Base-by-base conservation (phyloP, 2,113 vertebrate species). In the Mungos mungo region DNA sequence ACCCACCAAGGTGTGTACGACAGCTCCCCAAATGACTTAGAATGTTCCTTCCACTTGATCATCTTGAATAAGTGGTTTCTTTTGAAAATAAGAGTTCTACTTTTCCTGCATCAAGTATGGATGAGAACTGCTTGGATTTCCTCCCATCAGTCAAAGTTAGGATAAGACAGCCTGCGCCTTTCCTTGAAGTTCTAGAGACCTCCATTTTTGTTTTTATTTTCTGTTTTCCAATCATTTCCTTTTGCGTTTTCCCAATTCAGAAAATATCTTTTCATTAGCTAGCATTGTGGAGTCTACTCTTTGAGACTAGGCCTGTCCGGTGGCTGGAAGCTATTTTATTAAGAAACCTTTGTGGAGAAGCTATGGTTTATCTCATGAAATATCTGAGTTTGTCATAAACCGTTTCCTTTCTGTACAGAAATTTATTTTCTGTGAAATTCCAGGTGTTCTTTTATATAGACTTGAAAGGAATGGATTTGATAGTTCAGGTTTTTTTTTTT, bases 381-480 rank as follows among this genome's bases (percentile, higher is more conserved):
- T 98, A 97, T 98, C 98, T 98, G 89, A 98, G 95, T 97, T 88
- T 96, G 63, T 98, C 98, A 38, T 97, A 97, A 97, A 97, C 84
- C 72, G 92, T 97, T 98, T 98, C 94, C 98, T 98, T 98, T 98
- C 92, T 95, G 65, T 68, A 60, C 25, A 2, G 82, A 98, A 98
- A 97, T 98, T 98, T 98, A 97, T 98, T 98, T 98, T 98, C 85
- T 72, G 97, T 98, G 98, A 98, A 96, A 98, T 97, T 97, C 93
- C 98, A 97, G 98, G 97, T 98, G 98, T 97, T 97, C 98, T 98
- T 97, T 97, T 94, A 76, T 79, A 96, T 88, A 84, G 45, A 97
- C 94, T 97, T 97, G 95, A 98, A 98, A 98, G 97, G 90, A 95
- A 63, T 60, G 68, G 81, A 92, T 88, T 94, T 95, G 93, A 85